These are phyloP conservation scores for Cynopterus sphinx DNA, from an alignment of 2,797 vertebrate species.

Conservation along the genomic window DNA sequence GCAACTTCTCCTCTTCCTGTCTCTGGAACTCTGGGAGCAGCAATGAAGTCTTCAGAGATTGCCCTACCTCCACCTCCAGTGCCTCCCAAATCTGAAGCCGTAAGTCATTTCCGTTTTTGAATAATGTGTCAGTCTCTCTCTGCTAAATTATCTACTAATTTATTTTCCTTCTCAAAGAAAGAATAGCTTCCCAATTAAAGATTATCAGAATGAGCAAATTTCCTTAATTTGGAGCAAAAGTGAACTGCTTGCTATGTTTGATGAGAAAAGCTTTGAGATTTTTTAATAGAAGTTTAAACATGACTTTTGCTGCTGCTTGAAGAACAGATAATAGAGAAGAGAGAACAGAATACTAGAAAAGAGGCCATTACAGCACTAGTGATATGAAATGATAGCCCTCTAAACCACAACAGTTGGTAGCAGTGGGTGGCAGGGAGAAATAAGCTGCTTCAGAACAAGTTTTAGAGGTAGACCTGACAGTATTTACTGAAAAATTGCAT, in stretches of 20 bases:
- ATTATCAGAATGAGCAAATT: neutral
- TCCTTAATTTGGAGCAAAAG: neutral
- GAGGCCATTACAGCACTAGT: neutral
- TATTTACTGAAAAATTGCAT: neutral
- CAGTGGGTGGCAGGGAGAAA: neutral
- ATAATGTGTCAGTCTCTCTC: neutral
- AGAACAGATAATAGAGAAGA: neutral
- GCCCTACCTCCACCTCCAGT: conserved; percentile 96
- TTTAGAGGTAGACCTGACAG: neutral
- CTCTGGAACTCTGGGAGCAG: conserved; percentile 83
- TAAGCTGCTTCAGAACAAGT: neutral
- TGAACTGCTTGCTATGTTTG: neutral
- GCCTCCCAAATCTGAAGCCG: conserved; percentile 99
- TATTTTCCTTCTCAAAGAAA: neutral
- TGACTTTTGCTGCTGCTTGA: neutral
- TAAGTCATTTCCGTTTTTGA: conserved; percentile 86
- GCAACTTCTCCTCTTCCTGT: conserved; percentile 85
- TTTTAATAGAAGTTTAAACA: neutral
- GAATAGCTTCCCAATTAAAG: neutral
- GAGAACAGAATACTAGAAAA: neutral
- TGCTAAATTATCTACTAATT: neutral
- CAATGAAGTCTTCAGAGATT: conserved; percentile 88
- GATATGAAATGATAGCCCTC: neutral
- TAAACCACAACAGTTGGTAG: neutral
- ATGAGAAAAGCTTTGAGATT: neutral